Evolutionary conservation across 2,113 vertebrate genomes (phyloP).

Genomic region (Paracanthobrama guichenoti): DNA sequence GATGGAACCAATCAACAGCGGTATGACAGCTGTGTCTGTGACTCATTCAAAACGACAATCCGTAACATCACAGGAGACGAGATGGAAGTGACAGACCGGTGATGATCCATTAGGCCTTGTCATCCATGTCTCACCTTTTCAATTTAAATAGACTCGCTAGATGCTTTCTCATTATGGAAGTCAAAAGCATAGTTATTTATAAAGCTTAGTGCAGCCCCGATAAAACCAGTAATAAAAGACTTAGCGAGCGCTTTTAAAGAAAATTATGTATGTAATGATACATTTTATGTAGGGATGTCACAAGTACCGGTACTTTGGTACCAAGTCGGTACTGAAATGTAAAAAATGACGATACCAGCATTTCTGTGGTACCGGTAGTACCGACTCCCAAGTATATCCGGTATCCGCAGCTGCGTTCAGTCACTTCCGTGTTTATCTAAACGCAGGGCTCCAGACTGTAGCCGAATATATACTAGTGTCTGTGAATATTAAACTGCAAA

Average conservation of each 20-base stretch:
- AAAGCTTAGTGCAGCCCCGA: background rate
- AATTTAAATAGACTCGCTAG: background rate
- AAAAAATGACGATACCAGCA: no score
- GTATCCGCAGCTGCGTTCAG: no score
- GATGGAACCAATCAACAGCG: slow-evolving; percentile 19
- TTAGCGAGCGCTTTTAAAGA: background rate
- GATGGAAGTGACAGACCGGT: slow-evolving; percentile 15
- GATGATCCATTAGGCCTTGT: slow-evolving; percentile 23
- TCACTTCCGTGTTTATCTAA: no score
- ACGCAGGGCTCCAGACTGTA: no score
- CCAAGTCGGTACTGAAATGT: no score
- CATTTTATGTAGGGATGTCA: no score
- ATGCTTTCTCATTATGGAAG: background rate
- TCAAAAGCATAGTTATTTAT: background rate
- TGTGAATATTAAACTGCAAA: no score
- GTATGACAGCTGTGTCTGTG: slow-evolving; percentile 14
- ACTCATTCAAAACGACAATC: slow-evolving; percentile 24
- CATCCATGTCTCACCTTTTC: background rate
- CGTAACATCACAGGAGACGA: slow-evolving; percentile 21
- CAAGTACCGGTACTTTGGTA: no score
- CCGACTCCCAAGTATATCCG: no score
- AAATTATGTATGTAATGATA: no score
- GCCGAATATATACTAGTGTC: no score
- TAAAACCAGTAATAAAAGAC: background rate
- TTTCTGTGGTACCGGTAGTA: no score